Evolutionary conservation across 2,888 invertebrate species (phyloP).

Genomic region (Timandra comae): DNA sequence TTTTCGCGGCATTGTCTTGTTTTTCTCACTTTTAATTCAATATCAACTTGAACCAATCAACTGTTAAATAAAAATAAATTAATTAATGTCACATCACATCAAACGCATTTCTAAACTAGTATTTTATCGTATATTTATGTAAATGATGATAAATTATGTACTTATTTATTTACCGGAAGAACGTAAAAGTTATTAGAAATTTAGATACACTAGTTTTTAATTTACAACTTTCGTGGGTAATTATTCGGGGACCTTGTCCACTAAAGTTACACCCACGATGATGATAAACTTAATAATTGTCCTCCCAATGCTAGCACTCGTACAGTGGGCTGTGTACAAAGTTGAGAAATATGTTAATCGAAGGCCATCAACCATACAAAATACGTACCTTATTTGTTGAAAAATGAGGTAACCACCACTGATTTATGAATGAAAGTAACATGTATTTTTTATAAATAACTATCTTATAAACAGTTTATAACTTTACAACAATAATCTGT

Average conservation of each 20-base stretch:
- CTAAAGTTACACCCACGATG: conserved; percentile 53
- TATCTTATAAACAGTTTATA: too few species aligned
- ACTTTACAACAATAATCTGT: too few species aligned
- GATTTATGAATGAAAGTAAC: too few species aligned
- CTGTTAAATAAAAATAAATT: too few species aligned
- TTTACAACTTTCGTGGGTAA: conserved; percentile 9
- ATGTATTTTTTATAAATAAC: too few species aligned
- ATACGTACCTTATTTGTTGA: conserved; percentile 30
- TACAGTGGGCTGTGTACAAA: conserved; percentile 49
- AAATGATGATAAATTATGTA: too few species aligned
- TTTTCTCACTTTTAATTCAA: conserved; percentile 1
- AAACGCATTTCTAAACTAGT: too few species aligned
- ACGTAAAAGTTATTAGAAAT: not conserved
- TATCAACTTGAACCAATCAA: not conserved
- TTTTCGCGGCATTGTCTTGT: conserved; percentile 85
- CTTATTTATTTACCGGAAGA: not conserved
- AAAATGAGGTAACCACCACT: too few species aligned
- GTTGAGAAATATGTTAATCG: conserved; percentile 65
- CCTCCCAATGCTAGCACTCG: conserved; percentile 43
- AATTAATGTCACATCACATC: too few species aligned
- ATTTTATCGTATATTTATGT: too few species aligned
- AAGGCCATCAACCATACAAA: conserved; percentile 58
- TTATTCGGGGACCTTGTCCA: conserved; percentile 35
- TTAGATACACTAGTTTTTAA: conserved; percentile 2
- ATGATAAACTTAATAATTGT: conserved; percentile 29